Evolutionary conservation across 2,113 vertebrate species (phyloP).

Genomic region (Apeltes quadracus): DNA sequence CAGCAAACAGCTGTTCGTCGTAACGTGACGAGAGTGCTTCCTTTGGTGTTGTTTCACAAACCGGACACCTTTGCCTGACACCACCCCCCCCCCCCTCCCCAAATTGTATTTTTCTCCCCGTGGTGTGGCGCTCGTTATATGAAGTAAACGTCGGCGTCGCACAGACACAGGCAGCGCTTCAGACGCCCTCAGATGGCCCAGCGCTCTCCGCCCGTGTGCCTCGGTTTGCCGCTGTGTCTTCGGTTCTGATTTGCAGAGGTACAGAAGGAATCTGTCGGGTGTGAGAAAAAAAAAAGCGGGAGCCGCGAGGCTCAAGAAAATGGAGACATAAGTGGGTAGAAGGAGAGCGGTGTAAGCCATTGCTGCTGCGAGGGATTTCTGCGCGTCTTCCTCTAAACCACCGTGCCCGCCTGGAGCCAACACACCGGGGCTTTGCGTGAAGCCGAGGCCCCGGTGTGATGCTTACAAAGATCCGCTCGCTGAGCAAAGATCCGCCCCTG

Average conservation of each 20-base stretch:
- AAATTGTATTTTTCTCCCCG: too few relatives aligned
- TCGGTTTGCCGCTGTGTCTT: conserved; percentile 7
- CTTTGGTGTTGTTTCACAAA: conserved; percentile 65
- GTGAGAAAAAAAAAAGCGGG: background rate
- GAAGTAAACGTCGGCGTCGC: conserved; percentile 35
- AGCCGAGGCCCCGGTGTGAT: conserved; percentile 44
- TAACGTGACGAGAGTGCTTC: conserved; percentile 34
- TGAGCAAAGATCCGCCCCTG: conserved; percentile 69
- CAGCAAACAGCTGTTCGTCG: conserved; percentile 60
- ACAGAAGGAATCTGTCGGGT: conserved; percentile 14
- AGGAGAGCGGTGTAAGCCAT: conserved; percentile 13
- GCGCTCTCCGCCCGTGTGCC: conserved; percentile 37
- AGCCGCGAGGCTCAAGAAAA: conserved; percentile 9
- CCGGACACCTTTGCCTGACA: conserved; percentile 51
- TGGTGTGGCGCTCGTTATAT: conserved; percentile 13
- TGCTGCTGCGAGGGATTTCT: conserved; percentile 42
- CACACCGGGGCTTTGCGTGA: conserved; percentile 56
- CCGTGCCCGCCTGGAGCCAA: conserved; percentile 23
- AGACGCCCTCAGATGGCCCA: conserved; percentile 65
- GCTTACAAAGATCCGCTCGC: conserved; percentile 56
- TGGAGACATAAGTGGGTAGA: background rate
- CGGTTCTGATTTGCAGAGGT: conserved; percentile 36
- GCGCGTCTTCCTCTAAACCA: conserved; percentile 20
- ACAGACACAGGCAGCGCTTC: conserved; percentile 42
- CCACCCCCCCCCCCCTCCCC: too few relatives aligned